Conservation (phyloP, 1,140 invertebrate species). For the Drosophila prosaltans region DNA sequence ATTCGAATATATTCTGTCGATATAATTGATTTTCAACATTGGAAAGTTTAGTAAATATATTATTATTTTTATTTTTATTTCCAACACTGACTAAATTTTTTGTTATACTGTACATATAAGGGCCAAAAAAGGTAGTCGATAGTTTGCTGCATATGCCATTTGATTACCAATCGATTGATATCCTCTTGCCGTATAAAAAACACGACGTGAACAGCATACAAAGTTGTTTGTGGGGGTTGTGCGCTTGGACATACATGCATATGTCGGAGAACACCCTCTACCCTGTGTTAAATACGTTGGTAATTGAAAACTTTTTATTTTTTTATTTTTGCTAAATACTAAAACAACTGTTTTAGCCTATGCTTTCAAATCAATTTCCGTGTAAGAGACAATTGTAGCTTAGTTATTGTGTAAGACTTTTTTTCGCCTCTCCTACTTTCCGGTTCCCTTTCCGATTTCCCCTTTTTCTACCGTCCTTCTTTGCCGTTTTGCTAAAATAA, state of each 20-base stretch:
- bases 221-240: background rate
- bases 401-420: conserved; percentile 45
- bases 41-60: no score
- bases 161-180: conserved; percentile 59
- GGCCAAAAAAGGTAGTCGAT: conserved; percentile 7
- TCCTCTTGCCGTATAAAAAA: conserved; percentile 21
- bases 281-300: conserved; percentile 25
- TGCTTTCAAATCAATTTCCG: conserved; percentile 29
- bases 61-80: background rate
- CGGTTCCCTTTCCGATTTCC: background rate
- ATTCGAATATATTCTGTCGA: no score
- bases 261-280: no score
- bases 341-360: conserved; percentile 20
- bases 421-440: background rate
- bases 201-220: conserved; percentile 45
- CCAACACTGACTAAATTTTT: conserved; percentile 40
- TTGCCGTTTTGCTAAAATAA: conserved; percentile 22
- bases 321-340: conserved; percentile 47
- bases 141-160: conserved; percentile 11
- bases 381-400: conserved; percentile 43
- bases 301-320: conserved; percentile 65
- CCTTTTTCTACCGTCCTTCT: background rate
- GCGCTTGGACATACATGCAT: background rate
- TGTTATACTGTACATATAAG: conserved; percentile 17
- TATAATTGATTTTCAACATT: no score